Evolutionary conservation across 2,797 vertebrate genomes (phyloP).

Genomic region (Coreius guichenoti): DNA sequence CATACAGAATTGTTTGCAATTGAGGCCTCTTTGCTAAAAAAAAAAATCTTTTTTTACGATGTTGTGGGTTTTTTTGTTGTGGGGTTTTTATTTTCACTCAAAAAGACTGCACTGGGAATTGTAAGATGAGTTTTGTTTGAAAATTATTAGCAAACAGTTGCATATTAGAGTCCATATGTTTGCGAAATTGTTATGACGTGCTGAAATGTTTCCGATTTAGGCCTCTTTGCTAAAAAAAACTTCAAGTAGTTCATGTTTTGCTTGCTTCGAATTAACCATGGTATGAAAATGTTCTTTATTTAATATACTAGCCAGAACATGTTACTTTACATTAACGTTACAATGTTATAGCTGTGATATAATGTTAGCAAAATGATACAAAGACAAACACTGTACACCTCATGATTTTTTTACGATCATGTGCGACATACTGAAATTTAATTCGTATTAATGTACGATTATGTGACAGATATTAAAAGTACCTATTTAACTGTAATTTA

Average conservation of each 20-base stretch:
- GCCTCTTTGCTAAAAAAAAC: background rate
- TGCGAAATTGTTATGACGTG: background rate
- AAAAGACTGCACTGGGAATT: background rate
- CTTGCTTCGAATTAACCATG: background rate
- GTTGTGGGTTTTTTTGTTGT: background rate
- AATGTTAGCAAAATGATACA: background rate
- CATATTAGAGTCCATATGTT: background rate
- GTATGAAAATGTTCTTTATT: background rate
- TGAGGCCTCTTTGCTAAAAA: background rate
- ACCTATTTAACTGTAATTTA: background rate
- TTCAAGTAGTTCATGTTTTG: background rate
- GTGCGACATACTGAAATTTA: background rate
- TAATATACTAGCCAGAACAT: background rate
- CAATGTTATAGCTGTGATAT: background rate
- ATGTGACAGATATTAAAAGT: background rate
- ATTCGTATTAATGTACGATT: background rate
- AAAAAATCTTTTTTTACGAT: background rate
- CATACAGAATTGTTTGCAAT: background rate
- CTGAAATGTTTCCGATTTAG: conserved; percentile 19
- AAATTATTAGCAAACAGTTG: background rate
- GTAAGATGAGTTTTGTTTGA: background rate
- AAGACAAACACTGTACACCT: background rate
- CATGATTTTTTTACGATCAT: background rate
- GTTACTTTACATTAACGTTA: background rate
- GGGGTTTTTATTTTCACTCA: background rate